phyloP scores from a whole-genome alignment of 2,888 invertebrate genomes.

The Melangyna quadrimaculata region DNA sequence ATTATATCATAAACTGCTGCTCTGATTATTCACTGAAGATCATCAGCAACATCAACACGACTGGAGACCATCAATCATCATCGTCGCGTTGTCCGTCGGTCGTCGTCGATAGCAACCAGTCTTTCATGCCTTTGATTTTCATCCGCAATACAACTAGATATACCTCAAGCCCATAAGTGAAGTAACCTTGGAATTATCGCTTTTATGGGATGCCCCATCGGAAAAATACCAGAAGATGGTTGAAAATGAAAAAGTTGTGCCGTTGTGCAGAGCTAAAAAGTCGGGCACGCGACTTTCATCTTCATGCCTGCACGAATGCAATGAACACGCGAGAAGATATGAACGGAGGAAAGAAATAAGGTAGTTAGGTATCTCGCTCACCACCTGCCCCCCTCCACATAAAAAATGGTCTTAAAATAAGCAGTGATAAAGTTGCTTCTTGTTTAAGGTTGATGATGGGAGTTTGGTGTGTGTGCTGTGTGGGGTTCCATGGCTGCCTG shows the following conservation, averaged over 20 bases:
- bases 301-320: conserved; percentile 4
- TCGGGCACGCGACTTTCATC: conserved; percentile 61
- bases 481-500: conserved; percentile 10
- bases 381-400: background rate
- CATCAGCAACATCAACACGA: conserved; percentile 17
- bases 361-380: background rate
- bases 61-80: conserved; percentile 2
- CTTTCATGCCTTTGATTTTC: conserved; percentile 33
- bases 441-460: conserved; percentile 13
- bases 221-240: background rate
- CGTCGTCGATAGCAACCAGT: conserved; percentile 15
- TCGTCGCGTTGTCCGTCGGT: too few relatives aligned
- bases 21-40: conserved; percentile 59
- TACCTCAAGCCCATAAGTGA: background rate
- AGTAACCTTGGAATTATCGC: conserved; percentile 40
- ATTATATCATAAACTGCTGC: conserved; percentile 49
- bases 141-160: background rate
- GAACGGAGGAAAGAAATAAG: background rate
- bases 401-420: conserved; percentile 38
- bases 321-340: background rate
- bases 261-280: background rate
- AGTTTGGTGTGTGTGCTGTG: conserved; percentile 27
- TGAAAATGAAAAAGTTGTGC: conserved; percentile 47
- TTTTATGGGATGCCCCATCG: background rate
- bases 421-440: conserved; percentile 33